phyloP scores from a whole-genome alignment of 2,797 vertebrate genomes.

The Chelon auratus region DNA sequence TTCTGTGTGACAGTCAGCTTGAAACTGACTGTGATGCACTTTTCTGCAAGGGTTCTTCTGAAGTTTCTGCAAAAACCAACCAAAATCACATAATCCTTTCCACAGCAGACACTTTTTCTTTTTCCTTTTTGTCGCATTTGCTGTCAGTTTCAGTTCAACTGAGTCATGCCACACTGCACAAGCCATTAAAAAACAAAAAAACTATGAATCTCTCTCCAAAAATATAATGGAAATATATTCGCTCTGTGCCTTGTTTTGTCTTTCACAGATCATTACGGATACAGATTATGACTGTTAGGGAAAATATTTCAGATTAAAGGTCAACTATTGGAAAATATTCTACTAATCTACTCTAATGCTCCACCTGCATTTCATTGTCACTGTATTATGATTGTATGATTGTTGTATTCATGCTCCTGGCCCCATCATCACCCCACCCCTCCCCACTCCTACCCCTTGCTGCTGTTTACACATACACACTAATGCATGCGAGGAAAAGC shows the following conservation, averaged over 20 bases:
- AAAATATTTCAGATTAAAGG: not conserved
- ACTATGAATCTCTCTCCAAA: not conserved
- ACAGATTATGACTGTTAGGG: no score
- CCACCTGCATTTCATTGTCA: not conserved
- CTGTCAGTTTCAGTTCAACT: not conserved
- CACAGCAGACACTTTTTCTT: not conserved
- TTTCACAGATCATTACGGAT: no score
- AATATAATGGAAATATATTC: no score
- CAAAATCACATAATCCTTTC: not conserved
- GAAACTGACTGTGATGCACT: not conserved
- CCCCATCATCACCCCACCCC: not conserved
- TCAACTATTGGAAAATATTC: slow-evolving; percentile 9
- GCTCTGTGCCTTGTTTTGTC: no score
- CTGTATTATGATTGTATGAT: not conserved
- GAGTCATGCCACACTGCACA: not conserved
- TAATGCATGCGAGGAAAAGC: not conserved
- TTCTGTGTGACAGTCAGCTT: no score
- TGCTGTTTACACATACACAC: slow-evolving; percentile 41
- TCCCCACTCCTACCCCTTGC: not conserved
- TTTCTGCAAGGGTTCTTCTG: not conserved
- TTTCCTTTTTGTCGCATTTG: not conserved
- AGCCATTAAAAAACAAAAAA: not conserved
- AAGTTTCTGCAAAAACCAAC: not conserved
- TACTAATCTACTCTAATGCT: slow-evolving; percentile 7
- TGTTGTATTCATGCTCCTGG: not conserved